Evolutionary conservation across 2,113 vertebrate species (phyloP), one percentile per base, ranked within the genome.

Genomic region (Asarcornis scutulata): DNA sequence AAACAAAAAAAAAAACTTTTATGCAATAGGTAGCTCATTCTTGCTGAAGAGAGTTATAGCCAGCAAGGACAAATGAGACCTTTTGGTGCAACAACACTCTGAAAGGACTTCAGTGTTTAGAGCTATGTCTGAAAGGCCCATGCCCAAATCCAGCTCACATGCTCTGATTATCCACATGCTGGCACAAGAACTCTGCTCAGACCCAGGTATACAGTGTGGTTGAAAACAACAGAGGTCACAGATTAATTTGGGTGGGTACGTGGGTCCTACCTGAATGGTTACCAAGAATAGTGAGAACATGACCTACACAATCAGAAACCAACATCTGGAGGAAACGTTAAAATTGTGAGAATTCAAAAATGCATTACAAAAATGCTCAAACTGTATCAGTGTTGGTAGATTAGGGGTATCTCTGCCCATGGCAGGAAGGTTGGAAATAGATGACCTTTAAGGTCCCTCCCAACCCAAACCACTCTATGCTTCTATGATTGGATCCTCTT

Each of bases 351-450:
- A 63, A 80, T 77, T 80, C 6, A 36, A 88, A 74, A 77, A 67
- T 21, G 32, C 9, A 8, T 77, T 66, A 21, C 2, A 66, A 52
- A 91, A 90, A 40, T 73, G 21, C 7, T 73, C 76, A 56, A 42
- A 50, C 18, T 38, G 5, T 21, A 68, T 29, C 0, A 0, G 3
- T 72, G 11, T n/a, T 34, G 40, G 32, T 36, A 44, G 32, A 74
- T 48, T 32, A 48, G 14, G 32, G 44, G 10, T 29, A 48, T 32
- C 13, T 22, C 13, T n/a, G 22, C 32, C 66, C 14, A n/a, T 48
- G 31, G 38, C 17, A 64, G 38, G 18, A 15, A 16, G 13, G 22
- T 55, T 73, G 29, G 18, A 38, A 73, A 13, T 36, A 42, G 20
- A 38, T 40, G 26, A 38, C 11, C 34, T 63, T 63, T 38, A 63